Conservation (phyloP, 2,113 vertebrate genomes). For the Erythrocebus patas region DNA sequence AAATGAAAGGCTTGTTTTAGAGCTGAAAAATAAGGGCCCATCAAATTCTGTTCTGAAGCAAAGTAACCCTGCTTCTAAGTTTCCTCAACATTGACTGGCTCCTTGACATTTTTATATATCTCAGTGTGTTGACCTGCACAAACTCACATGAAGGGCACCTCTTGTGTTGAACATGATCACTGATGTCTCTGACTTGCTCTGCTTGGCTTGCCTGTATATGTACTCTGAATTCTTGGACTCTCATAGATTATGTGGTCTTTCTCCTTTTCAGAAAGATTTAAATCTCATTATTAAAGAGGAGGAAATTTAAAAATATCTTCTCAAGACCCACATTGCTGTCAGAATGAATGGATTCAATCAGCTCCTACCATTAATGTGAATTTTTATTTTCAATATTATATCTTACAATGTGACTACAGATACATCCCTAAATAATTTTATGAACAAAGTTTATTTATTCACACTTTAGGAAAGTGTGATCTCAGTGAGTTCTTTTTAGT, state of each 20-base stretch:
- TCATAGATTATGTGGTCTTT: neutral
- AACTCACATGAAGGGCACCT: neutral
- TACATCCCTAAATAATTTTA: neutral
- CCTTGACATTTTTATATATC: neutral
- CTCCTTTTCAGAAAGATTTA: neutral
- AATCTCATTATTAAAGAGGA: neutral
- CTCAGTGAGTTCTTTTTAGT: neutral
- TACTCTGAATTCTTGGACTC: neutral
- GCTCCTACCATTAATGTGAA: neutral
- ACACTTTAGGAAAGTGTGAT: neutral
- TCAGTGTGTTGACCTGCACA: neutral
- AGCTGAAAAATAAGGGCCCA: neutral
- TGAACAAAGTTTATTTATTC: neutral
- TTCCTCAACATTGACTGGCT: too few relatives aligned
- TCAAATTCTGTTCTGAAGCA: neutral
- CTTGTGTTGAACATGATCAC: accelerated
- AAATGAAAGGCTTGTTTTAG: neutral
- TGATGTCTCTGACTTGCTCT: neutral
- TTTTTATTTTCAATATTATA: neutral
- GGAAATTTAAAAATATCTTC: neutral
- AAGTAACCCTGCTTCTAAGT: neutral
- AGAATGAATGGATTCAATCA: neutral
- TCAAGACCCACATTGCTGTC: neutral
- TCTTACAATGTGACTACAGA: neutral
- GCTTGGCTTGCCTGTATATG: neutral